A percentile compares a stretch with the other conserved stretches of the same genome.
Conservation (phyloP, 2,888 invertebrate genomes). For the Rutpela maculata region DNA sequence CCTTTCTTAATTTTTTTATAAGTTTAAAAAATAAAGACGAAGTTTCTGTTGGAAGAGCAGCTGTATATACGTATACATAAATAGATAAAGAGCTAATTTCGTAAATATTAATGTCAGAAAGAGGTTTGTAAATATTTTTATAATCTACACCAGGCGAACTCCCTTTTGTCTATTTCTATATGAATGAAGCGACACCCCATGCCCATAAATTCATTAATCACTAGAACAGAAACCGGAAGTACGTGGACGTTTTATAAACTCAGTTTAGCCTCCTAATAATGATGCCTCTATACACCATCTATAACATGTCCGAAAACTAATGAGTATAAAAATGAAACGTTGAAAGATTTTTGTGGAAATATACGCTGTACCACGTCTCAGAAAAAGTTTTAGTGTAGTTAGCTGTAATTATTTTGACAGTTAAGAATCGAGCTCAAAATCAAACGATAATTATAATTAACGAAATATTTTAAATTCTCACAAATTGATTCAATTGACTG, state of each 20-base stretch:
- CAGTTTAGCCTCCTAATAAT: conserved; percentile 22
- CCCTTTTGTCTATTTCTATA: not conserved
- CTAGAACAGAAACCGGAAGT: conserved; percentile 23
- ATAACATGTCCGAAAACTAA: conserved; percentile 9
- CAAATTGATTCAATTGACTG: too few relatives aligned
- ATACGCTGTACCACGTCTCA: not conserved
- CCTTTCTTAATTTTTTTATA: too few relatives aligned
- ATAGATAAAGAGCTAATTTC: too few relatives aligned
- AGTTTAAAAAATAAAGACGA: too few relatives aligned
- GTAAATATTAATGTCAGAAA: too few relatives aligned
- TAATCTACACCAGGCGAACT: not conserved
- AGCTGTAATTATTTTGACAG: too few relatives aligned
- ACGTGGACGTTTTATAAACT: conserved; percentile 26
- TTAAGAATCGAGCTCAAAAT: too few relatives aligned
- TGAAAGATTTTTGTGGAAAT: not conserved
- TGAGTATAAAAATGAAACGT: not conserved
- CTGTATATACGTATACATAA: too few relatives aligned
- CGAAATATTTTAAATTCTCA: too few relatives aligned
- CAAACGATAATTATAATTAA: too few relatives aligned
- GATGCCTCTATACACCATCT: not conserved
- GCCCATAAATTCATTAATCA: conserved; percentile 30
- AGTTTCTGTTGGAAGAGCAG: too few relatives aligned
- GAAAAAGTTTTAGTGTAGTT: too few relatives aligned
- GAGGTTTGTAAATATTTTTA: not conserved
- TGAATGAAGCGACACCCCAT: conserved; percentile 24